A percentile compares a stretch with the other conserved stretches of the same genome.
phyloP scores from a whole-genome alignment of 2,888 invertebrate genomes.

The Corbicula japonica region DNA sequence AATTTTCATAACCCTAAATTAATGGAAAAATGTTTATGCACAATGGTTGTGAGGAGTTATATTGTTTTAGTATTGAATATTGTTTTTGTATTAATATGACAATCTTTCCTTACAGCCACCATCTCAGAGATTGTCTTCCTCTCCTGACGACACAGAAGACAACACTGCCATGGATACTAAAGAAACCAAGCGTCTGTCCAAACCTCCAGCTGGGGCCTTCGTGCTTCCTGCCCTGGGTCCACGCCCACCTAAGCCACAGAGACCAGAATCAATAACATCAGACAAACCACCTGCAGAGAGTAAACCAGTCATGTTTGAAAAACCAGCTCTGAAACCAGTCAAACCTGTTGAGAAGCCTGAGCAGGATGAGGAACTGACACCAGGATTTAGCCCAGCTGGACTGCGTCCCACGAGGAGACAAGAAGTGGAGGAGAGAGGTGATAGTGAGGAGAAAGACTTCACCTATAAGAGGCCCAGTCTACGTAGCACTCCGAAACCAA shows the following conservation, averaged over 20 bases:
- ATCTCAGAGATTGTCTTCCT: slow-evolving; percentile 42
- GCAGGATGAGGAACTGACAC: slow-evolving; percentile 6
- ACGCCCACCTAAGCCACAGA: slow-evolving; percentile 5
- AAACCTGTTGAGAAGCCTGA: slow-evolving; percentile 29
- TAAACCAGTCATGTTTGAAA: slow-evolving; percentile 41
- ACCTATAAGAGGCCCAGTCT: slow-evolving; percentile 57
- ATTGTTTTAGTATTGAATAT: no score
- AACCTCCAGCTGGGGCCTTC: slow-evolving; percentile 65
- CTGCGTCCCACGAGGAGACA: neutral
- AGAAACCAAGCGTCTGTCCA: slow-evolving; percentile 51
- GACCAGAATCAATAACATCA: neutral
- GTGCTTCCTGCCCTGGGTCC: slow-evolving; percentile 39
- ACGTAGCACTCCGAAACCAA: slow-evolving; percentile 51
- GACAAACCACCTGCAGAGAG: slow-evolving; percentile 14
- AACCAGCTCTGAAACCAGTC: slow-evolving; percentile 45
- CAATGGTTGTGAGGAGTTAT: no score
- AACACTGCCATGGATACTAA: slow-evolving; percentile 23
- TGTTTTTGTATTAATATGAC: no score
- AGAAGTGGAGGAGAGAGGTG: slow-evolving; percentile 18
- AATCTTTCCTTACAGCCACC: slow-evolving; percentile 41
- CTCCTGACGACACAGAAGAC: slow-evolving; percentile 20
- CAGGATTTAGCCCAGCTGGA: slow-evolving; percentile 2
- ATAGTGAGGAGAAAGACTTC: slow-evolving; percentile 50
- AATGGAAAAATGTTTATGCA: no score
- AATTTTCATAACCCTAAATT: no score